Conservation (phyloP, 1,140 invertebrate species). For the Lethrus apterus region DNA sequence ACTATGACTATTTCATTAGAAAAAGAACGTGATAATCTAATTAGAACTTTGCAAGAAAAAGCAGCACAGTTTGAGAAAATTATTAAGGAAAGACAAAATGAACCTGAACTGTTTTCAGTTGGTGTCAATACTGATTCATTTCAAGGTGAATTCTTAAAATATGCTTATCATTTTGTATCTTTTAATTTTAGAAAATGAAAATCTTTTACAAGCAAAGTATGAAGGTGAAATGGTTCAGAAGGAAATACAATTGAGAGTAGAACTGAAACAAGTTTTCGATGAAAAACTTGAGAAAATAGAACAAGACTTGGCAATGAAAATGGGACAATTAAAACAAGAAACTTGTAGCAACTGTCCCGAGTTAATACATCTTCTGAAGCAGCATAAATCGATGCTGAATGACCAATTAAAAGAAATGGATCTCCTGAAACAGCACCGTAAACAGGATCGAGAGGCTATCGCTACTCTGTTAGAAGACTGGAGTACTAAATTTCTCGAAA, state of each 20-base stretch:
- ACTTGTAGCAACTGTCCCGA: conserved; percentile 9
- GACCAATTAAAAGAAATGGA: background rate
- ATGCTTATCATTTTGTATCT: background rate
- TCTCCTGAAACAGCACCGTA: conserved; percentile 1
- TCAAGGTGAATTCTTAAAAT: background rate
- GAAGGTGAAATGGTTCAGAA: conserved; percentile 8
- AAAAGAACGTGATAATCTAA: conserved; percentile 14
- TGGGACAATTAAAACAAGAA: background rate
- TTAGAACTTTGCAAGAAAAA: conserved; percentile 15
- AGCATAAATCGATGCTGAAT: background rate
- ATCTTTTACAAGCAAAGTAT: conserved; percentile 12
- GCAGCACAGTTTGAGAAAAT: conserved; percentile 16
- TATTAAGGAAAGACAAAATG: conserved; percentile 11
- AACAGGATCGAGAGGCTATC: conserved; percentile 12
- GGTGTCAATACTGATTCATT: conserved; percentile 10
- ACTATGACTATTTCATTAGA: conserved; percentile 8
- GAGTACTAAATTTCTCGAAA: conserved; percentile 6
- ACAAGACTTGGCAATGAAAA: conserved; percentile 1
- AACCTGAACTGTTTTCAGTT: conserved; percentile 1
- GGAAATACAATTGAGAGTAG: conserved; percentile 6
- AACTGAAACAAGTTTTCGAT: conserved; percentile 14
- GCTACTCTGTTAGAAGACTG: conserved; percentile 9
- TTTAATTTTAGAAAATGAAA: background rate
- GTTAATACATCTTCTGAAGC: background rate
- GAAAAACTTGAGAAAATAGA: conserved; percentile 4